Evolutionary conservation across 2,113 vertebrate species (phyloP).

Genomic region (Bothrops jararaca): DNA sequence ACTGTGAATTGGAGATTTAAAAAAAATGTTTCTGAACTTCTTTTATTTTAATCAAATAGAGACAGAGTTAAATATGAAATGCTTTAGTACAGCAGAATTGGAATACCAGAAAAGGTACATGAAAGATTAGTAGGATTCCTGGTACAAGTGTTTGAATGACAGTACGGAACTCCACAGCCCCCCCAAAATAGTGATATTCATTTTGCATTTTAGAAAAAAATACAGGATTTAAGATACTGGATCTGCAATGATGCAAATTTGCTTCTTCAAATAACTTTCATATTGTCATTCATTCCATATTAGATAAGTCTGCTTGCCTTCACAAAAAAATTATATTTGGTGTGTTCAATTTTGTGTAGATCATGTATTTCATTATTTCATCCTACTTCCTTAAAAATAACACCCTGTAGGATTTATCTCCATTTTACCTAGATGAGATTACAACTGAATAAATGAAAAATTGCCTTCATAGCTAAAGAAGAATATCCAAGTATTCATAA

Average conservation of each 20-base stretch:
- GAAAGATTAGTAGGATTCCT: conserved; percentile 47
- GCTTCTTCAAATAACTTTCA: neutral
- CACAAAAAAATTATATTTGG: neutral
- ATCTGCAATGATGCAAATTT: neutral
- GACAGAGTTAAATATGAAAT: neutral
- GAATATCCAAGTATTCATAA: neutral
- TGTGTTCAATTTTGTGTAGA: neutral
- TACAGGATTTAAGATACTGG: neutral
- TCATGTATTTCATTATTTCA: neutral
- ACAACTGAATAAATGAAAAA: neutral
- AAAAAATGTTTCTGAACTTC: neutral
- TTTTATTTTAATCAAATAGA: conserved; percentile 23
- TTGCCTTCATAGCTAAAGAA: neutral
- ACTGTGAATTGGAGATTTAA: conserved; percentile 15
- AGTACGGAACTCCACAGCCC: neutral
- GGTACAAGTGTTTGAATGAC: neutral
- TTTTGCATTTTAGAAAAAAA: neutral
- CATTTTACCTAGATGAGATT: neutral
- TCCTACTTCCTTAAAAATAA: neutral
- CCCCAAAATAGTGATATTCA: conserved; percentile 1
- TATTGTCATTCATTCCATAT: neutral
- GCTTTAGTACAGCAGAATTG: conserved; percentile 21
- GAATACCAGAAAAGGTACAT: conserved; percentile 29
- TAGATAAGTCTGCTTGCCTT: neutral
- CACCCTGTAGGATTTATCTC: neutral